Evolutionary conservation across 2,888 invertebrate species (phyloP).

Genomic region (Eupithecia centaureata): DNA sequence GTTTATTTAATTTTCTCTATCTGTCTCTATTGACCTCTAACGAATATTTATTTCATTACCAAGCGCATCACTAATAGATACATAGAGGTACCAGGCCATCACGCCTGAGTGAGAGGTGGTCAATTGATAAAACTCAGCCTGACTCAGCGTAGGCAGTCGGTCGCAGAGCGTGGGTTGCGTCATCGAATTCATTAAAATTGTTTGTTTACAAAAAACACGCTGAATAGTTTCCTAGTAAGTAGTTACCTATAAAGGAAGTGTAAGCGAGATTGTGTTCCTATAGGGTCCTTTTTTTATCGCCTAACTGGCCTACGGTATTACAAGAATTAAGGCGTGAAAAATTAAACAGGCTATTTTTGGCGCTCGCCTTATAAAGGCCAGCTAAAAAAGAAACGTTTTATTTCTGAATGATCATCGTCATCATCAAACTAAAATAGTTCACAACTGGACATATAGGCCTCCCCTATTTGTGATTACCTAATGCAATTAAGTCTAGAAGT

Average conservation of each 20-base stretch:
- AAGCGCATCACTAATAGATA: slow-evolving; percentile 77
- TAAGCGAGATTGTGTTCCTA: not conserved
- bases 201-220: slow-evolving; percentile 13
- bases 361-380: no score
- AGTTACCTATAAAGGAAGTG: not conserved
- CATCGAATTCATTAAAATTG: slow-evolving; percentile 25
- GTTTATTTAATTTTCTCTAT: slow-evolving; percentile 22
- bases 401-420: no score
- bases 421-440: no score
- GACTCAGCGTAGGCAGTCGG: slow-evolving; percentile 31
- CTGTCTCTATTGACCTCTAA: slow-evolving; percentile 49
- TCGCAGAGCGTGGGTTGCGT: slow-evolving; percentile 32
- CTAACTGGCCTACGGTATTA: no score
- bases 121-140: slow-evolving; percentile 14
- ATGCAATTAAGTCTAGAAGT: not conserved
- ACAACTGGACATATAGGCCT: no score
- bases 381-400: no score
- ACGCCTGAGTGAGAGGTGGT: slow-evolving; percentile 63
- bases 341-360: no score
- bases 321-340: no score
- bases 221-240: not conserved
- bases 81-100: slow-evolving; percentile 77
- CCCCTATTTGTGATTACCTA: no score
- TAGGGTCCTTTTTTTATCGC: no score
- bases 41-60: slow-evolving; percentile 70